phyloP scores from a whole-genome alignment of 2,113 vertebrate species.

The Mionectes macconnelli region DNA sequence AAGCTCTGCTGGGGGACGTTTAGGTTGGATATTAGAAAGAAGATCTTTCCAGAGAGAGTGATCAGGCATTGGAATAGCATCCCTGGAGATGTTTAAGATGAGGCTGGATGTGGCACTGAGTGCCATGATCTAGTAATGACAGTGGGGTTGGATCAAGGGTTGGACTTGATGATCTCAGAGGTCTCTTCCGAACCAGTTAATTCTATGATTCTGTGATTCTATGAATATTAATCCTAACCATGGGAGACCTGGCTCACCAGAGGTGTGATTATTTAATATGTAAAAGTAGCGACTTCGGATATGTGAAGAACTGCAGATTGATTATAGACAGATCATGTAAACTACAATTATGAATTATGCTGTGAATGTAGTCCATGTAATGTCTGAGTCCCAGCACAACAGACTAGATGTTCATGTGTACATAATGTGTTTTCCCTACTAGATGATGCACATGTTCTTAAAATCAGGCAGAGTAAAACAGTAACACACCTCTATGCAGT shows the following conservation, averaged over 20 bases:
- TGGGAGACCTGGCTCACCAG: not conserved
- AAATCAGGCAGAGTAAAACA: not conserved
- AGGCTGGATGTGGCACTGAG: no score
- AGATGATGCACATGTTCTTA: not conserved
- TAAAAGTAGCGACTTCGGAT: not conserved
- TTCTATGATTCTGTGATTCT: no score
- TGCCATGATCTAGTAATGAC: no score
- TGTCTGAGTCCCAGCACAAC: not conserved
- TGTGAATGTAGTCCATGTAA: not conserved
- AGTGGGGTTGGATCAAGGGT: no score
- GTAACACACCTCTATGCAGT: no score
- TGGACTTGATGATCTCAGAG: no score
- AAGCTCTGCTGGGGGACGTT: no score
- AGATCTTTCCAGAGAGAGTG: no score
- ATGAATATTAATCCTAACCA: slow-evolving; percentile 13
- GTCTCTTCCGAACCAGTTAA: no score
- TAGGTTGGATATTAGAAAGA: no score
- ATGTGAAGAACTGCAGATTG: not conserved
- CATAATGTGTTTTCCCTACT: accelerated
- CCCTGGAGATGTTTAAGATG: no score
- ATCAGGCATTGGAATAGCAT: no score
- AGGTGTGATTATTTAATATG: slow-evolving; percentile 5
- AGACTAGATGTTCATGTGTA: not conserved
- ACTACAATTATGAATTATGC: not conserved
- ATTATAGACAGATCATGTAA: not conserved